Evolutionary conservation across 2,113 vertebrate species (phyloP).

Genomic region (Ptilonorhynchus violaceus): DNA sequence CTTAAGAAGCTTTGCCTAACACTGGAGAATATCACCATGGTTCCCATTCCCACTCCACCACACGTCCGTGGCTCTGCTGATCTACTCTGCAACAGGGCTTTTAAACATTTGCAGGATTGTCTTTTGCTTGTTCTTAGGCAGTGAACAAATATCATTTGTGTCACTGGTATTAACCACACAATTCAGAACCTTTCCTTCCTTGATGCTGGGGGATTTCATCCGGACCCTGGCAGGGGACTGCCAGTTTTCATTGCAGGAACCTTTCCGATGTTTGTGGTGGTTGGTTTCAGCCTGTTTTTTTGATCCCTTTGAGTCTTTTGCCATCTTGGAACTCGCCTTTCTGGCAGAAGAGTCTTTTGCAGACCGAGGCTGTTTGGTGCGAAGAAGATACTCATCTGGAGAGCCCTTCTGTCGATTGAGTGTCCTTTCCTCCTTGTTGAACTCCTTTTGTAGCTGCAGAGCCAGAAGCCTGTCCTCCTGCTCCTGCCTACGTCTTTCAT

Average conservation of each 20-base stretch:
- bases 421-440: slow-evolving; percentile 74
- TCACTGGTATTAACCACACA: slow-evolving; percentile 54
- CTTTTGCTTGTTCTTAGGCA: slow-evolving; percentile 70
- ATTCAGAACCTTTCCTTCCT: slow-evolving; percentile 53
- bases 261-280: background rate
- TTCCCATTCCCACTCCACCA: background rate
- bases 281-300: background rate
- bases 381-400: slow-evolving; percentile 80
- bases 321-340: background rate
- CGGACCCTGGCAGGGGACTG: slow-evolving; percentile 31
- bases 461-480: slow-evolving; percentile 86
- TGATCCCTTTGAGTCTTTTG: background rate
- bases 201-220: slow-evolving; percentile 7
- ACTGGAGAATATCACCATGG: background rate
- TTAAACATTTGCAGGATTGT: slow-evolving; percentile 79
- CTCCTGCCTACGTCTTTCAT: slow-evolving; percentile 80
- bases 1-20: background rate
- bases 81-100: slow-evolving; percentile 55
- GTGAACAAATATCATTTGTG: slow-evolving; percentile 30
- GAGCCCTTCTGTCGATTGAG: slow-evolving; percentile 84
- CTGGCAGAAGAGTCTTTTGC: background rate
- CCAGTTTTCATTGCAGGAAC: slow-evolving; percentile 63
- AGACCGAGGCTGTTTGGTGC: slow-evolving; percentile 37
- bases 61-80: rapidly evolving
- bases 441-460: slow-evolving; percentile 81